Evolutionary conservation across 2,888 invertebrate genomes (phyloP).

Genomic region (Eledone cirrhosa): DNA sequence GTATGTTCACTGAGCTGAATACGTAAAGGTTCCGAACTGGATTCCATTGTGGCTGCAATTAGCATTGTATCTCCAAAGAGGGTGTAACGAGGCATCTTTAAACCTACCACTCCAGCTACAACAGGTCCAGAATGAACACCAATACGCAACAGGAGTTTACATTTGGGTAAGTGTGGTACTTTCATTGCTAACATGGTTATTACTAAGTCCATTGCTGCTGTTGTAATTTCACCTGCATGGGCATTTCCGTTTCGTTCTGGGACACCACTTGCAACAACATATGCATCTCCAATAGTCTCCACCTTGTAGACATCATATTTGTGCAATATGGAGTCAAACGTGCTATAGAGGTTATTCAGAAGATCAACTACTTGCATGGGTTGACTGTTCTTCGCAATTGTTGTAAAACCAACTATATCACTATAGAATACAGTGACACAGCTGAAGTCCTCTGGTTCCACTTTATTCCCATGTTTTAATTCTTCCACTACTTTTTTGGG

Average conservation of each 20-base stretch:
- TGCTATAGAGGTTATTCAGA: constrained; percentile 56
- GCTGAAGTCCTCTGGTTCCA: constrained; percentile 52
- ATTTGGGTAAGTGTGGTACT: constrained; percentile 42
- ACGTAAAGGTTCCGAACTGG: constrained; percentile 44
- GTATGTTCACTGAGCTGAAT: constrained; percentile 45
- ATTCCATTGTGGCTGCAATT: constrained; percentile 48
- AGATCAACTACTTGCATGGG: constrained; percentile 56
- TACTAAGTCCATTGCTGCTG: constrained; percentile 46
- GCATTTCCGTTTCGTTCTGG: constrained; percentile 48
- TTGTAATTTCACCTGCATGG: constrained; percentile 51
- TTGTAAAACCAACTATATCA: constrained; percentile 59
- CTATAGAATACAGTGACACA: constrained; percentile 58
- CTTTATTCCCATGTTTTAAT: constrained; percentile 49
- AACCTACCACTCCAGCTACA: constrained; percentile 48
- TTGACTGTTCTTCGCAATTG: constrained; percentile 47
- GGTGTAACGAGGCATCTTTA: constrained; percentile 49
- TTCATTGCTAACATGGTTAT: constrained; percentile 43
- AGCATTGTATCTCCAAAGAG: constrained; percentile 48
- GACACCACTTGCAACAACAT: constrained; percentile 52
- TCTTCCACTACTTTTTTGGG: constrained; percentile 57
- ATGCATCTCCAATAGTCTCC: constrained; percentile 51
- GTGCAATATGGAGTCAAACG: constrained; percentile 53
- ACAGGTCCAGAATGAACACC: constrained; percentile 46
- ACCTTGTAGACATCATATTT: constrained; percentile 58
- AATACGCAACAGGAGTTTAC: constrained; percentile 41